These are phyloP conservation scores for Zaprionus capensis DNA, from an alignment of 1,140 invertebrate species.

Conservation along the genomic window DNA sequence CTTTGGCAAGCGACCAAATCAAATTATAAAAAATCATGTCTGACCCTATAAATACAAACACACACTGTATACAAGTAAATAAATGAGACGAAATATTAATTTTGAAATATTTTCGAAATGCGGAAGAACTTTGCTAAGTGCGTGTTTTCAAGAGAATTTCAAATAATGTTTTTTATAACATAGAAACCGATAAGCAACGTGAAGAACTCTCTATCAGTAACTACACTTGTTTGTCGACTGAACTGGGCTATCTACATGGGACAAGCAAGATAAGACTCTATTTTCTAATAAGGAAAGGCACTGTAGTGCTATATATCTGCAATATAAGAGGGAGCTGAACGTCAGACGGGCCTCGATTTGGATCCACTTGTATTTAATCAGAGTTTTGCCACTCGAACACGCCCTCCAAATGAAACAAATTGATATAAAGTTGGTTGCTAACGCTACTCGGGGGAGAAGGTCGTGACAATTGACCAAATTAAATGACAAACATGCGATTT, in stretches of 20 bases:
- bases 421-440: background rate
- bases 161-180: background rate
- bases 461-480: conserved; percentile 76
- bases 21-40: conserved; percentile 56
- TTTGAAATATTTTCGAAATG: conserved; percentile 3
- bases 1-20: conserved; percentile 72
- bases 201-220: background rate
- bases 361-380: background rate
- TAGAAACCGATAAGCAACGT: background rate
- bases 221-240: background rate
- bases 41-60: conserved; percentile 34
- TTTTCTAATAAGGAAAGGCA: background rate
- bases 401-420: background rate
- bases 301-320: background rate
- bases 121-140: conserved; percentile 1
- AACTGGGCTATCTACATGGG: background rate
- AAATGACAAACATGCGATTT: conserved; percentile 35
- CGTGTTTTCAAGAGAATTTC: background rate
- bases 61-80: conserved; percentile 1
- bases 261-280: background rate
- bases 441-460: background rate
- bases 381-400: background rate
- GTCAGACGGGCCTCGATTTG: background rate
- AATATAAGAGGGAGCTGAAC: background rate
- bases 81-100: background rate